A percentile compares a stretch with the other conserved stretches of the same genome.
Conservation (phyloP, 2,888 invertebrate species). For the Drosophila maculinotata region DNA sequence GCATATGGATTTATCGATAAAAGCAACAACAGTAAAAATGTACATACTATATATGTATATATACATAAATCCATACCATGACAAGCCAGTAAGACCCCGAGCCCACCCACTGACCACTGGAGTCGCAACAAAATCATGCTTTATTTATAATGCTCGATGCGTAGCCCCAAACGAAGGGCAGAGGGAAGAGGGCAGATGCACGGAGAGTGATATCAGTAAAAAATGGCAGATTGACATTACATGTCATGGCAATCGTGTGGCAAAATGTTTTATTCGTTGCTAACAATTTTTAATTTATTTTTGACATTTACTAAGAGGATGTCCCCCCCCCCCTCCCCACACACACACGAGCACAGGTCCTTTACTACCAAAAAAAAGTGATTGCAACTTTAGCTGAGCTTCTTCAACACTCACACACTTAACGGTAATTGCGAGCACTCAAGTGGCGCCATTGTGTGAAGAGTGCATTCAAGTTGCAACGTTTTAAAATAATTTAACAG, state of each 20-base stretch:
- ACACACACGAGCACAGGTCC: not conserved
- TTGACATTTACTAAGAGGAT: conserved; percentile 7
- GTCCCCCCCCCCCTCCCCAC: too few relatives aligned
- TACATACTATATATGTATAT: conserved; percentile 16
- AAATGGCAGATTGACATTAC: conserved; percentile 52
- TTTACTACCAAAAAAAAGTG: conserved; percentile 15
- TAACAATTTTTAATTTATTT: conserved; percentile 48
- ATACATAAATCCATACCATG: conserved; percentile 31
- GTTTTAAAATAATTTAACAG: conserved; percentile 81
- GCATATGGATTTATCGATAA: conserved; percentile 62
- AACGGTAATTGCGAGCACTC: conserved; percentile 77
- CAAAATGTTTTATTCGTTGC: conserved; percentile 45
- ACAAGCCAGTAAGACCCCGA: not conserved
- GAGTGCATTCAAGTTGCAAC: conserved; percentile 54
- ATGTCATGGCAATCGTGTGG: conserved; percentile 58
- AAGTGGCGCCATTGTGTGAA: conserved; percentile 72
- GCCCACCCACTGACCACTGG: not conserved
- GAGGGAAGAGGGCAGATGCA: too few relatives aligned
- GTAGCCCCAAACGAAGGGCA: conserved; percentile 19
- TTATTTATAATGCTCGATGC: conserved; percentile 58
- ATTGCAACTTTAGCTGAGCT: conserved; percentile 51
- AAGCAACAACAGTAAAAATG: conserved; percentile 18
- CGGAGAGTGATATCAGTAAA: conserved; percentile 2
- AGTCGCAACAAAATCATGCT: conserved; percentile 54
- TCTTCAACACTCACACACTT: conserved; percentile 59